Percentiles rank a stretch among this genome's conserved stretches.
These are phyloP conservation scores for Aleiodes testaceus DNA, from an alignment of 2,888 invertebrate species.

Conservation along the genomic window DNA sequence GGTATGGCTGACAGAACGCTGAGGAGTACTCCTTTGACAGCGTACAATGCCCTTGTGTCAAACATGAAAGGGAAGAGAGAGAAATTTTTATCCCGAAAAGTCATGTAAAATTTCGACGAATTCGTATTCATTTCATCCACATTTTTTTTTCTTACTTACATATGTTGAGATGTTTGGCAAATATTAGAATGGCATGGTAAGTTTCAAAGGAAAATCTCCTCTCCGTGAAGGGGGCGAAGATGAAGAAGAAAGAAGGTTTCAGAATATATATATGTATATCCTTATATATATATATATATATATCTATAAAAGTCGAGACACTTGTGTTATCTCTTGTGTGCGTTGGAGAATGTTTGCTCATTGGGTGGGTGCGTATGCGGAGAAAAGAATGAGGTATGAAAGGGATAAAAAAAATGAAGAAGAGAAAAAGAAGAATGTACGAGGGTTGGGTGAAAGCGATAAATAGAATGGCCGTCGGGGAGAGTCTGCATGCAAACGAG, in stretches of 20 bases:
- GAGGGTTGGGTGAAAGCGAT: slow-evolving; percentile 43
- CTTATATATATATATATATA: too few species aligned
- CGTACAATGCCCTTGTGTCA: too few species aligned
- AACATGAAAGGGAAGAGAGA: slow-evolving; percentile 9
- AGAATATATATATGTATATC: too few species aligned
- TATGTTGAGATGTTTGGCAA: too few species aligned
- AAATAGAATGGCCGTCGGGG: slow-evolving; percentile 43
- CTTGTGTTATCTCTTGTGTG: slow-evolving; percentile 26
- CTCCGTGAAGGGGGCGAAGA: neutral
- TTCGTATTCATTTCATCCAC: neutral
- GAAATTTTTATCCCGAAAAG: too few species aligned
- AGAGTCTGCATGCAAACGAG: slow-evolving; percentile 45
- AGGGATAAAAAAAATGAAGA: slow-evolving; percentile 40
- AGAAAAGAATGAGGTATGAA: slow-evolving; percentile 43
- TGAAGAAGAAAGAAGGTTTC: neutral
- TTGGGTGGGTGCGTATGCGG: slow-evolving; percentile 13
- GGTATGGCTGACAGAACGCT: slow-evolving; percentile 8
- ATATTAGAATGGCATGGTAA: too few species aligned
- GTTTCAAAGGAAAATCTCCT: neutral
- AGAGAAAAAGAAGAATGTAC: slow-evolving; percentile 42
- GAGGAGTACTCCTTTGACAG: too few species aligned
- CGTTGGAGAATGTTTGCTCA: slow-evolving; percentile 24
- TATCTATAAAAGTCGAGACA: slow-evolving; percentile 7
- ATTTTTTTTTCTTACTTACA: slow-evolving; percentile 1
- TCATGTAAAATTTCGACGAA: too few species aligned